Evolutionary conservation across 2,888 invertebrate genomes (phyloP).

Genomic region (Podotricha telesiphe): DNA sequence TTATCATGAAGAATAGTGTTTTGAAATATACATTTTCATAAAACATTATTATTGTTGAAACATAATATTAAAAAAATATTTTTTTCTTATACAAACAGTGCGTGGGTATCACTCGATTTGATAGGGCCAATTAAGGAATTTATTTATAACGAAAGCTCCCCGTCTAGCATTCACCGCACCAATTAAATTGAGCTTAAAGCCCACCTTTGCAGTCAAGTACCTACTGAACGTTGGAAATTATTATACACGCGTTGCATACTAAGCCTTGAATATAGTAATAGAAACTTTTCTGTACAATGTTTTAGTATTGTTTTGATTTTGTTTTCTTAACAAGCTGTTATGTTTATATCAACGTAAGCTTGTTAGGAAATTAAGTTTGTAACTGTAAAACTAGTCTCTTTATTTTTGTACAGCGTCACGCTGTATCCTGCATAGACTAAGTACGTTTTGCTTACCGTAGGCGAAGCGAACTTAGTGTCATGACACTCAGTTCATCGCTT

Average conservation of each 20-base stretch:
- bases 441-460: too few species aligned
- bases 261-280: background rate
- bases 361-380: too few species aligned
- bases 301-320: background rate
- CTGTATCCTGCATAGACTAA: too few species aligned
- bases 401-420: too few species aligned
- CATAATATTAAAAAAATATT: background rate
- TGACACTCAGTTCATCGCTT: too few species aligned
- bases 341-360: too few species aligned
- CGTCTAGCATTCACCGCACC: background rate
- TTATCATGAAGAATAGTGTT: background rate
- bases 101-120: slow-evolving; percentile 1
- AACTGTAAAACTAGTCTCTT: too few species aligned
- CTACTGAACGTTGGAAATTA: background rate
- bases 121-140: slow-evolving; percentile 24
- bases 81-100: background rate
- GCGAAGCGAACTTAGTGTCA: too few species aligned
- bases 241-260: slow-evolving; percentile 9
- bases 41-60: background rate
- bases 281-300: background rate
- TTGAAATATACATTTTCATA: background rate
- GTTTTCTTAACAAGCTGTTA: background rate
- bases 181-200: slow-evolving; percentile 26
- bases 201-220: background rate
- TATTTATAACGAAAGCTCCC: slow-evolving; percentile 6